Evolutionary conservation across 2,888 invertebrate genomes (phyloP).

Genomic region (Piscicola geometra): DNA sequence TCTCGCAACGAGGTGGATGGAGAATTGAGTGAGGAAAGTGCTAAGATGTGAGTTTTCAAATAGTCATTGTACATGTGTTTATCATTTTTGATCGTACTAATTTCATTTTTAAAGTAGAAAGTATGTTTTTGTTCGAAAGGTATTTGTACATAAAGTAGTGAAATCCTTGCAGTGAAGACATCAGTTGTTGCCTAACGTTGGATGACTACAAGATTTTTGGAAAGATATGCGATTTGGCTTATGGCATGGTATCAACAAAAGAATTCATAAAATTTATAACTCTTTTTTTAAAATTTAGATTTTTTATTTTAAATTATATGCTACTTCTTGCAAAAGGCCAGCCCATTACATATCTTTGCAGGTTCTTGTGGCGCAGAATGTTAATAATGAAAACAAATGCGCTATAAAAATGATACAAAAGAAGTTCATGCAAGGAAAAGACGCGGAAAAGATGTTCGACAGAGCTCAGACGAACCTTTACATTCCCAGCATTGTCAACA

Average conservation of each 20-base stretch:
- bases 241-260: neutral
- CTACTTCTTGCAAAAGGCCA: too few relatives aligned
- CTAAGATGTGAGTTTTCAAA: neutral
- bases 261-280: too few relatives aligned
- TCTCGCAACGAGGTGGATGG: neutral
- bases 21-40: neutral
- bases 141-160: too few relatives aligned
- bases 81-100: too few relatives aligned
- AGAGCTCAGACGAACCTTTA: neutral
- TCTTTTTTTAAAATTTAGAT: too few relatives aligned
- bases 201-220: constrained; percentile 2
- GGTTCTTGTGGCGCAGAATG: neutral
- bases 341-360: neutral
- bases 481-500: neutral
- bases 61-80: too few relatives aligned
- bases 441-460: neutral
- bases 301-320: too few relatives aligned
- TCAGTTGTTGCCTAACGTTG: neutral
- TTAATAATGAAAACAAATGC: neutral
- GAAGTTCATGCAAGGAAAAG: neutral
- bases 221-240: neutral
- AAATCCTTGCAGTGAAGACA: too few relatives aligned
- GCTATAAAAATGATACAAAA: neutral
- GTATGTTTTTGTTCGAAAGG: too few relatives aligned
- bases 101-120: too few relatives aligned